Evolutionary conservation across 2,113 vertebrate species (phyloP).

Genomic region (Furnarius figulus): DNA sequence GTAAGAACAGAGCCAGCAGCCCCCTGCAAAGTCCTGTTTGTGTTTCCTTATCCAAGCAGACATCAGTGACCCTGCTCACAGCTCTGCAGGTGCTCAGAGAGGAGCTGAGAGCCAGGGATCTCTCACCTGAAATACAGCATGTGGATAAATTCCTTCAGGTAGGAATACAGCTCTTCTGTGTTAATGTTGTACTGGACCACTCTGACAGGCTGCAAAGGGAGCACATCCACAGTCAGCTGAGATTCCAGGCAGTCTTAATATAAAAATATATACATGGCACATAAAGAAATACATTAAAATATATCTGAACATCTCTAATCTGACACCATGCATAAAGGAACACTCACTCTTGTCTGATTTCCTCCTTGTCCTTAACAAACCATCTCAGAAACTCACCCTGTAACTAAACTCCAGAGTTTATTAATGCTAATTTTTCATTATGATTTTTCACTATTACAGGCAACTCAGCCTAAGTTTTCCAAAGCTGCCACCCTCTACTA

Average conservation of each 20-base stretch:
- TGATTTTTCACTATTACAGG: neutral
- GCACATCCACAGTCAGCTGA: neutral
- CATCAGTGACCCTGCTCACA: too few relatives aligned
- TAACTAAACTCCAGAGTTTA: neutral
- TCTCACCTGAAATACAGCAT: slow-evolving; percentile 94
- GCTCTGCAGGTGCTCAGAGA: neutral
- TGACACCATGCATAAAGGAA: neutral
- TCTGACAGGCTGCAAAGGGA: slow-evolving; percentile 82
- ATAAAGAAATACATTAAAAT: neutral
- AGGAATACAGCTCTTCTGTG: slow-evolving; percentile 94
- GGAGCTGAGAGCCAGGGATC: neutral
- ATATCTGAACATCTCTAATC: neutral
- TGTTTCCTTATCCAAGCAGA: neutral
- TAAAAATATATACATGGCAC: accelerated
- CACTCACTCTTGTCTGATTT: neutral
- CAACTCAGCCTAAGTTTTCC: neutral
- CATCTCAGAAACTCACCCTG: neutral
- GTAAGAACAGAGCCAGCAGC: neutral
- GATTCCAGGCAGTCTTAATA: neutral
- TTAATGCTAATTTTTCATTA: neutral
- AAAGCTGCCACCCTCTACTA: neutral
- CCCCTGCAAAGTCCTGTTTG: neutral
- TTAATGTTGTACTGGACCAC: slow-evolving; percentile 98
- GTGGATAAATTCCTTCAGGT: slow-evolving; percentile 97
- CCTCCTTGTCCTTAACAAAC: neutral